These are phyloP conservation scores for Rhombomys opimus DNA, from an alignment of 2,113 vertebrate species.

Conservation along the genomic window DNA sequence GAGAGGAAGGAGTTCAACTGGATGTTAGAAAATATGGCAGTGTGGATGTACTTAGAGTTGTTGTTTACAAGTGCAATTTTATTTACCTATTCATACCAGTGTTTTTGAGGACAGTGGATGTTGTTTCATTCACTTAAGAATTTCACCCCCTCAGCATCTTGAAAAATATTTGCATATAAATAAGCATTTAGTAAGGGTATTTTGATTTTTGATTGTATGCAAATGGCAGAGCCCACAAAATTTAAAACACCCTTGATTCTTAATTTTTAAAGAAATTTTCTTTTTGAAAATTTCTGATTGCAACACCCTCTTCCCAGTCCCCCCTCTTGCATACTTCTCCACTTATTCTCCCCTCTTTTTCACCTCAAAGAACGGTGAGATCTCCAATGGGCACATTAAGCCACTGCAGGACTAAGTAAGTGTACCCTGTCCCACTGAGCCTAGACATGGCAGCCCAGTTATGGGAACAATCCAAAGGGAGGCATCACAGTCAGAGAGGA, in stretches of 20 bases:
- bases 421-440: too few species aligned
- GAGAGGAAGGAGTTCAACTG: background rate
- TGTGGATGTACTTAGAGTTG: background rate
- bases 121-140: background rate
- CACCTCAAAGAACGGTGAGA: too few species aligned
- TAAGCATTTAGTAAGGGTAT: constrained; percentile 10
- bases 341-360: too few species aligned
- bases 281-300: too few species aligned
- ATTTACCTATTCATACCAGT: background rate
- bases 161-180: background rate
- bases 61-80: background rate
- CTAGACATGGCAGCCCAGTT: too few species aligned
- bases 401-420: too few species aligned
- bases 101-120: background rate
- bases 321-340: too few species aligned
- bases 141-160: background rate
- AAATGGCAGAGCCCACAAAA: background rate
- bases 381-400: too few species aligned
- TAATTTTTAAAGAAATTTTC: too few species aligned
- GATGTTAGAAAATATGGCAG: background rate
- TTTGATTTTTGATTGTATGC: background rate
- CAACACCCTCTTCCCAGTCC: too few species aligned
- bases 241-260: background rate
- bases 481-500: too few species aligned
- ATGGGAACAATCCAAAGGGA: too few species aligned